These are phyloP conservation scores for Nomada lathburiana DNA, from an alignment of 2,888 invertebrate genomes.

Conservation along the genomic window DNA sequence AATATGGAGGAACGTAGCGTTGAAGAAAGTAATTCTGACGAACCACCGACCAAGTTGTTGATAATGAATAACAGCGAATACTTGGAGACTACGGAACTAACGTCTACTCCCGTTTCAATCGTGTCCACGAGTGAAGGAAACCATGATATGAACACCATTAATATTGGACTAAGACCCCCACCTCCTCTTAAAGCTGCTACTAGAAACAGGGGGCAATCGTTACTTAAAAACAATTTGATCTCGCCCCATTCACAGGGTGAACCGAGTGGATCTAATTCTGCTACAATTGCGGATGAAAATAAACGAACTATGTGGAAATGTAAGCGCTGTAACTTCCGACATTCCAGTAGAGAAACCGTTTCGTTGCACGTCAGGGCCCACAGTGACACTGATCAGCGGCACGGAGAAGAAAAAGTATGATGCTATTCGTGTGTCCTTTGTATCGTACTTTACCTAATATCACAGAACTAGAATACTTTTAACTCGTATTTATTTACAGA, in stretches of 20 bases:
- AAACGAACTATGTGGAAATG: constrained; percentile 95
- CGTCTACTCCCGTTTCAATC: constrained; percentile 68
- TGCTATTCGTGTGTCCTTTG: not conserved
- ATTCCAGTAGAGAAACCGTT: constrained; percentile 88
- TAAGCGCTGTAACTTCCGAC: constrained; percentile 94
- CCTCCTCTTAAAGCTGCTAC: constrained; percentile 87
- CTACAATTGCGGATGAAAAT: constrained; percentile 83
- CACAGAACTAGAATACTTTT: not conserved
- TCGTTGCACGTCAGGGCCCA: constrained; percentile 89
- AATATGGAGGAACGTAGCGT: constrained; percentile 73
- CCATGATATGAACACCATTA: constrained; percentile 60
- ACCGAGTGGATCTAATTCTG: constrained; percentile 57
- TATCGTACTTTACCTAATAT: not conserved
- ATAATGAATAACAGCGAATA: constrained; percentile 72
- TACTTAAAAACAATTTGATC: constrained; percentile 73
- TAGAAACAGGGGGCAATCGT: constrained; percentile 79
- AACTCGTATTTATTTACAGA: constrained; percentile 57
- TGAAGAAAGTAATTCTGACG: constrained; percentile 69
- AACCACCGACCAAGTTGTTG: constrained; percentile 74
- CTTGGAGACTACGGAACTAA: constrained; percentile 68
- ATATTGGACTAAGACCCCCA: constrained; percentile 82
- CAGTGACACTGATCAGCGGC: constrained; percentile 83
- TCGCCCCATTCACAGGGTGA: constrained; percentile 47
- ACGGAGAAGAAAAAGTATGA: constrained; percentile 57
- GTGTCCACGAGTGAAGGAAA: constrained; percentile 59